Conservation (phyloP, 2,113 vertebrate species). For the Microcebus tavaratra region DNA sequence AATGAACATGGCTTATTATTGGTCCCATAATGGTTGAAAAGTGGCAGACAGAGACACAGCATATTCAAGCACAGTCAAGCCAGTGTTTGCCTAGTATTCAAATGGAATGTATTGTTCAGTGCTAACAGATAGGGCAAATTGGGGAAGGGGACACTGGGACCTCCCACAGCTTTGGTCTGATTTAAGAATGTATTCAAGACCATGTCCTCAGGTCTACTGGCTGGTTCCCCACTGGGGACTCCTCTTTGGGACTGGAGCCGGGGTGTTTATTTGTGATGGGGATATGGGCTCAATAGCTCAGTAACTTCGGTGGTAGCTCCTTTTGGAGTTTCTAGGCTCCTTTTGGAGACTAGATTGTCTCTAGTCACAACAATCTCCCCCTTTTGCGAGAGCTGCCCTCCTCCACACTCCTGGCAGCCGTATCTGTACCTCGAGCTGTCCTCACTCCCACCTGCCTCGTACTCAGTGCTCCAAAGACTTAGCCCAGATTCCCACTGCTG, state of each 20-base stretch:
- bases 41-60: neutral
- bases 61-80: neutral
- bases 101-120: neutral
- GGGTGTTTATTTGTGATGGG: neutral
- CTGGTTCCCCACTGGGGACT: neutral
- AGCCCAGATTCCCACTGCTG: neutral
- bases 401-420: fast-evolving
- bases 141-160: neutral
- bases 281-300: neutral
- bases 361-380: neutral
- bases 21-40: constrained; percentile 16
- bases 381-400: neutral
- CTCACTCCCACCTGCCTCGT: neutral
- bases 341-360: neutral
- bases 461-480: neutral
- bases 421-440: neutral
- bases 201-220: neutral
- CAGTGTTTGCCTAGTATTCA: neutral
- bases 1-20: constrained; percentile 13
- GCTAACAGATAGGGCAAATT: neutral
- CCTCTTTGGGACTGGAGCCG: neutral
- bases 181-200: neutral
- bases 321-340: neutral
- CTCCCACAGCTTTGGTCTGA: neutral
- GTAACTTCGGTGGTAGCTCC: neutral